Evolutionary conservation across 2,888 invertebrate genomes (phyloP), one percentile per base, ranked within the genome.

Genomic region (Philereme transversata): DNA sequence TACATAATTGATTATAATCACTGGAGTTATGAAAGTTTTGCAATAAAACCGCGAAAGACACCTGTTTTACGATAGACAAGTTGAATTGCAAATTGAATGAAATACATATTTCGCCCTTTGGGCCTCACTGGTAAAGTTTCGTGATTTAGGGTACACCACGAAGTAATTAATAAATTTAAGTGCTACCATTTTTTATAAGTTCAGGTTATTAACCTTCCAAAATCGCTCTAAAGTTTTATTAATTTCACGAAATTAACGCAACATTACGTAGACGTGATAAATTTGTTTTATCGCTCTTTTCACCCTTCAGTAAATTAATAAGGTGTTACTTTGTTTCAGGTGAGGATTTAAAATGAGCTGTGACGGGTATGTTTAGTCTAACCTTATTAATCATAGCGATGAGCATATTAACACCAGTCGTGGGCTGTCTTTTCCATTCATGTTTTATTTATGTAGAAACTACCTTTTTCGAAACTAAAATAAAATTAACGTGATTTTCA

Each of bases 261-360:
- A 33, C 41, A 33, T 8, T 40, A 62, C 57, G 57, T 50, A 36
- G 9, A 36, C 36, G 57, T 55, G 47, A 34, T 54, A 11, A 41
- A 43, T 50, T 40, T 43, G n/a, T 43, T 47, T 48, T 36, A 51
- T 48, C 4, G n/a, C 53, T 33, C 11, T 22, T 22, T 45, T 22
- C 6, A 45, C 11, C 22, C 43, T 54, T 50, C 44, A 40, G 43
- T 60, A 57, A 46, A 45, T 49, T 61, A 47, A 60, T 60, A 57
- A 68, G 63, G 65, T 56, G 53, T 64, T 67, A 66, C 53, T 67
- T 79, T 83, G 77, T 85, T 86, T 45, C 84, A 84, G 84, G 84
- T 86, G 72, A 79, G 78, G 65, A 41, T 50, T 51, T 46, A 50
- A 60, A 68, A 75, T 72, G 73, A 52, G 33, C 40, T 46, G 51